These are phyloP conservation scores for Xenopus tropicalis DNA, from an alignment of 2,113 vertebrate genomes.

Conservation along the genomic window DNA sequence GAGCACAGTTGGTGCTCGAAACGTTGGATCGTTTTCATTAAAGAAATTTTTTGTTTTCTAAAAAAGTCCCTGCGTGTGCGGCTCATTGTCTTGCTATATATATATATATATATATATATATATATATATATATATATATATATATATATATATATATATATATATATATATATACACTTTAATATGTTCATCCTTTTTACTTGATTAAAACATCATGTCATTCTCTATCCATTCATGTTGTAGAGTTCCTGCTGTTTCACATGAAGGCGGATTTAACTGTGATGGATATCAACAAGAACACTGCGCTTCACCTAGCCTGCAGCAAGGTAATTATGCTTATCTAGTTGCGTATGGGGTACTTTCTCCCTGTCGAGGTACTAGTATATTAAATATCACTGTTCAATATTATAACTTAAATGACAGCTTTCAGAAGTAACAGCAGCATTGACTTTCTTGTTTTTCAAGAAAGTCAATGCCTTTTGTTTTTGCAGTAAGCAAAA, in stretches of 20 bases:
- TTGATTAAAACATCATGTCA: neutral
- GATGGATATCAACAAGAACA: constrained; percentile 92
- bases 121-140: too few relatives aligned
- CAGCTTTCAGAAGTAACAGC: constrained; percentile 23
- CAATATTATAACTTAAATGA: constrained; percentile 43
- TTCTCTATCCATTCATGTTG: neutral
- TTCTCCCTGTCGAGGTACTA: constrained; percentile 32
- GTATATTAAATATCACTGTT: constrained; percentile 42
- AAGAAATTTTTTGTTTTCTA: too few relatives aligned
- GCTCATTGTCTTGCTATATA: too few relatives aligned
- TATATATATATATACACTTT: too few relatives aligned
- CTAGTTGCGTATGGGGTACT: constrained; percentile 33
- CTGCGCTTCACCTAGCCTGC: constrained; percentile 95
- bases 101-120: too few relatives aligned
- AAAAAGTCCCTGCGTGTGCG: too few relatives aligned
- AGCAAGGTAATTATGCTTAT: constrained; percentile 73
- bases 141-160: too few relatives aligned
- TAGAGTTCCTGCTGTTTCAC: constrained; percentile 88
- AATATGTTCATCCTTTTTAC: too few relatives aligned
- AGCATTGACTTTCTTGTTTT: constrained; percentile 23
- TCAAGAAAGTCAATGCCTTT: too few relatives aligned
- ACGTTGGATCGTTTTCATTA: too few relatives aligned
- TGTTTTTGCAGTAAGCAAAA: constrained; percentile 1
- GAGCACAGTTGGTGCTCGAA: too few relatives aligned
- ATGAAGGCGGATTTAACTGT: constrained; percentile 86